Conservation (phyloP, 1,140 invertebrate species). For the Cataglyphis hispanica region DNA sequence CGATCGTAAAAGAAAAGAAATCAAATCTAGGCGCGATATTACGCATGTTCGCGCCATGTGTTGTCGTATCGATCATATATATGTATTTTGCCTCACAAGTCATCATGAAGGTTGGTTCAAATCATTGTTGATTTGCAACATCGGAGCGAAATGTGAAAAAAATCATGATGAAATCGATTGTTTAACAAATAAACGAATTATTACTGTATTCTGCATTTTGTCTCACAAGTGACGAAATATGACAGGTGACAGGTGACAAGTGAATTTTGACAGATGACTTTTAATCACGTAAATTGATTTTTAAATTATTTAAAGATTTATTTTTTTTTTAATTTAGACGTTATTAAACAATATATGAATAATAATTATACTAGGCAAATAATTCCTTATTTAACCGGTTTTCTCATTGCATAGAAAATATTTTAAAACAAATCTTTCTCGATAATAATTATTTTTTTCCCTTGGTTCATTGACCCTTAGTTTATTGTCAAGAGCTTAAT, state of each 20-base stretch:
- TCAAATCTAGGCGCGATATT: slow-evolving; percentile 16
- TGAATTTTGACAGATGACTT: not conserved
- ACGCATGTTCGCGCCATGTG: not conserved
- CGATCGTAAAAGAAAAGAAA: slow-evolving; percentile 6
- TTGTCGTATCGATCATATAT: not conserved
- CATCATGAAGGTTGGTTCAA: not conserved
- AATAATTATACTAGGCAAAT: not conserved
- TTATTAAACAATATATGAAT: not conserved
- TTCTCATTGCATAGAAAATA: not conserved
- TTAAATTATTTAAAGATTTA: not conserved
- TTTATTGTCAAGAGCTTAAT: slow-evolving; percentile 49
- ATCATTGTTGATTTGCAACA: slow-evolving; percentile 11
- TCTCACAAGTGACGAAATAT: not conserved
- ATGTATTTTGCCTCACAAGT: not conserved
- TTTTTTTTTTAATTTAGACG: not conserved
- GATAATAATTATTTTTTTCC: too few species aligned
- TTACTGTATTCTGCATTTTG: slow-evolving; percentile 13
- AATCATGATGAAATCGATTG: not conserved
- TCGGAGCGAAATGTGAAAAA: not conserved
- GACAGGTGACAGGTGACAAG: not conserved
- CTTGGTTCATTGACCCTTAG: too few species aligned
- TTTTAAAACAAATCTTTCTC: not conserved
- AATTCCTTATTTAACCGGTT: not conserved
- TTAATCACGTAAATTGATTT: not conserved
- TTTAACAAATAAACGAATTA: slow-evolving; percentile 6